These are phyloP conservation scores for Lamellibrachia luymesi DNA, from an alignment of 1,140 invertebrate genomes.

Conservation along the genomic window DNA sequence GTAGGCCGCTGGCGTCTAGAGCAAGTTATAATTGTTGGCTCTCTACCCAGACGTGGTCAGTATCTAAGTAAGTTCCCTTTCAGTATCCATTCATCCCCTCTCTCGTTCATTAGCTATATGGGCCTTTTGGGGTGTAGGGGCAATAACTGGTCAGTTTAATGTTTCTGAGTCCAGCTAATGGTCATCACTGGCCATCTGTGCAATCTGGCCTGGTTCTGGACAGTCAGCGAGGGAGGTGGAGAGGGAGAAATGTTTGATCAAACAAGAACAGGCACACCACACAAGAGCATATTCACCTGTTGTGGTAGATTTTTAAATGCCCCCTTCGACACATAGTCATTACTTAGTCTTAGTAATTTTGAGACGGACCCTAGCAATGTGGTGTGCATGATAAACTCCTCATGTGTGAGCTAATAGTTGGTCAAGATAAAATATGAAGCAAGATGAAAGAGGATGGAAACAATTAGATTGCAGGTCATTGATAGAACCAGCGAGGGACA, in stretches of 20 bases:
- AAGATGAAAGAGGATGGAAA: not conserved
- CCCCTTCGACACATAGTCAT: not conserved
- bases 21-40: not conserved
- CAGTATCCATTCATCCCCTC: not conserved
- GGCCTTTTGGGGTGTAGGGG: not conserved
- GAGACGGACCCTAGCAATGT: not conserved
- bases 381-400: not conserved
- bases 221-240: not conserved
- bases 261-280: no score
- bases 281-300: not conserved
- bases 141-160: conserved; percentile 1
- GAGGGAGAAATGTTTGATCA: not conserved
- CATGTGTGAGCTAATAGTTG: conserved; percentile 4
- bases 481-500: not conserved
- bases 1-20: not conserved
- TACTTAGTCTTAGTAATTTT: not conserved
- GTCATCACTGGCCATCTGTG: not conserved
- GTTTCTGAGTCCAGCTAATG: not conserved
- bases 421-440: not conserved
- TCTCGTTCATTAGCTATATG: not conserved
- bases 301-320: not conserved
- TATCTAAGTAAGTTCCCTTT: not conserved
- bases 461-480: not conserved
- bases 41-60: not conserved
- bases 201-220: not conserved